Conservation (phyloP, 1,140 invertebrate genomes). For the Drosophila ambigua region DNA sequence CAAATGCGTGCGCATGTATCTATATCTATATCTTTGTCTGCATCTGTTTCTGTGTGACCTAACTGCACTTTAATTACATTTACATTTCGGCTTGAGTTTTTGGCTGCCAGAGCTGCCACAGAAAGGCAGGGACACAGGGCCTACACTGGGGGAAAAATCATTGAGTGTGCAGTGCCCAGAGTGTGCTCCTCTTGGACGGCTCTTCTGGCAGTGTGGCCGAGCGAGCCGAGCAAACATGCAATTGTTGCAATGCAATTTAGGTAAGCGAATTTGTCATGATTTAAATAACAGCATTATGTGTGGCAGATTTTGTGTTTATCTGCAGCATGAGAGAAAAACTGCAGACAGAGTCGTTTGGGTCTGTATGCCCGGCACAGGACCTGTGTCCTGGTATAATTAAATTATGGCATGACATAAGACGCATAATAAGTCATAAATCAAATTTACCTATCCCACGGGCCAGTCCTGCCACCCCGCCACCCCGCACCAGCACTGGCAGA, state of each 20-base stretch:
- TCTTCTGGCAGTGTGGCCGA: conserved; percentile 12
- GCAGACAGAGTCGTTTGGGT: conserved; percentile 28
- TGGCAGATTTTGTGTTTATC: conserved; percentile 28
- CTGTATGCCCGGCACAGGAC: conserved; percentile 29
- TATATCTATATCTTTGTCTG: too few relatives aligned
- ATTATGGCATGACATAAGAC: conserved; percentile 83
- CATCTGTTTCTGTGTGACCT: conserved; percentile 14
- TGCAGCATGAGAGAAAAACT: conserved; percentile 43
- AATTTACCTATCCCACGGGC: conserved; percentile 81
- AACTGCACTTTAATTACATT: conserved; percentile 80
- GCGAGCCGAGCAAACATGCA: conserved; percentile 35
- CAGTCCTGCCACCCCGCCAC: neutral
- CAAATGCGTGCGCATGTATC: conserved; percentile 3
- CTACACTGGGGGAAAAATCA: neutral
- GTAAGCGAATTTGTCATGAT: conserved; percentile 79
- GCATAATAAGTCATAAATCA: conserved; percentile 84
- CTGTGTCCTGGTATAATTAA: conserved; percentile 80
- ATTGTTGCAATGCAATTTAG: conserved; percentile 78
- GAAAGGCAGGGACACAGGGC: neutral
- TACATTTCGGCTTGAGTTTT: conserved; percentile 66
- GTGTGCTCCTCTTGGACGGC: neutral
- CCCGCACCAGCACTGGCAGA: conserved; percentile 8
- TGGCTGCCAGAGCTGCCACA: conserved; percentile 33
- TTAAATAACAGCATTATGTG: conserved; percentile 73
- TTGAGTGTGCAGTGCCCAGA: too few relatives aligned